Conservation (phyloP, 1,140 invertebrate species). For the Xylocopa sonorina region DNA sequence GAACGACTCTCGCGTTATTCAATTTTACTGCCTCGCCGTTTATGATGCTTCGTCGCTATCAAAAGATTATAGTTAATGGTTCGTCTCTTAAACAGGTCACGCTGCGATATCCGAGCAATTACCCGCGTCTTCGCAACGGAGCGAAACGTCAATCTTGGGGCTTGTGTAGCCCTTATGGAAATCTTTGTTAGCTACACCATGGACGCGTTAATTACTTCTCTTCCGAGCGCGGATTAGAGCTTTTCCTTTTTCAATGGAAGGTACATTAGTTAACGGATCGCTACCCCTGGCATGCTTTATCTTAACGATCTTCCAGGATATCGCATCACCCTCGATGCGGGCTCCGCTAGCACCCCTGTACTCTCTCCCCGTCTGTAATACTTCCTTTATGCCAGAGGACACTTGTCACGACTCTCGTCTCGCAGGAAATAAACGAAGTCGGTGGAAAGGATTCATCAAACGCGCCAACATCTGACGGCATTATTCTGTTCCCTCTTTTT, state of each 20-base stretch:
- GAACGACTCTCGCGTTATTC: slow-evolving; percentile 3
- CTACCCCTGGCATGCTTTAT: slow-evolving; percentile 25
- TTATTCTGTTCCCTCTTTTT: no score
- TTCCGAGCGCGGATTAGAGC: background rate
- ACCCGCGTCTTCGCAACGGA: slow-evolving; percentile 35
- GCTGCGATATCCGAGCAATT: slow-evolving; percentile 26
- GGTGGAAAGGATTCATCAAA: slow-evolving; percentile 30
- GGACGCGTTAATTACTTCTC: slow-evolving; percentile 8
- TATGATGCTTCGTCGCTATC: slow-evolving; percentile 24
- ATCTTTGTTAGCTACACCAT: background rate
- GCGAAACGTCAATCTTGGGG: slow-evolving; percentile 30
- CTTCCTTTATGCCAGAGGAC: slow-evolving; percentile 3
- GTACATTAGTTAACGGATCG: slow-evolving; percentile 16
- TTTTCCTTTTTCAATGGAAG: slow-evolving; percentile 32
- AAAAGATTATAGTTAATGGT: slow-evolving; percentile 31
- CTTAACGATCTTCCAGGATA: slow-evolving; percentile 40
- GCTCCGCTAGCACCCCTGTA: background rate
- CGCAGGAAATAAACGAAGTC: slow-evolving; percentile 9
- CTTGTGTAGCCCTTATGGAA: slow-evolving; percentile 1
- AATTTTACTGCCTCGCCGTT: slow-evolving; percentile 14
- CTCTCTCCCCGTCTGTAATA: background rate
- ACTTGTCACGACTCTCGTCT: slow-evolving; percentile 13
- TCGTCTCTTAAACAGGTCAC: slow-evolving; percentile 27
- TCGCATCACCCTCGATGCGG: background rate
- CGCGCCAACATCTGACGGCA: background rate